Evolutionary conservation across 2,888 invertebrate species (phyloP), one percentile per base, ranked within the genome.

Genomic region (Lagria hirta): DNA sequence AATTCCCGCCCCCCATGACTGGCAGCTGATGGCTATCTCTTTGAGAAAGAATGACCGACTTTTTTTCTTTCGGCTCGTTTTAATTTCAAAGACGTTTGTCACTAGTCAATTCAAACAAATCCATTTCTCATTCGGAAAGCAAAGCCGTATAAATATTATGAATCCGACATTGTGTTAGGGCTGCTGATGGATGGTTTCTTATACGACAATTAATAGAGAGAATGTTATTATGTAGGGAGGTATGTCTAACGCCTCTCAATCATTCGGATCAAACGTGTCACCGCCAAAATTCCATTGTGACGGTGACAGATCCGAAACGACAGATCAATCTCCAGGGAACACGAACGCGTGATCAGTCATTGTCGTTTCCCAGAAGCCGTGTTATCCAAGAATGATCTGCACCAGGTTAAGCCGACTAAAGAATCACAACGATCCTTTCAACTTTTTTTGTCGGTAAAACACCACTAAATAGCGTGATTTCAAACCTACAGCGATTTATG

Each of bases 141-240:
- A 52, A 52, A 49, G 60, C 57, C 54, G 56, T 66, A 66, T 63
- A 67, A 67, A 67, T 66, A 67, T 67, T 67, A 58, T 65, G 67
- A 65, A 62, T 48, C 51, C 43, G 43, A 47, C 51, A 38, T 50
- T 46, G 43, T 53, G 46, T 49, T 45, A 59, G 55, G 44, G 53
- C 50, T 48, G 43, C 59, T 64, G 65, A 64, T 64, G 58, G 64
- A 65, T 65, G 59, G 58, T 28, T 44, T 49, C 43, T 45, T 49
- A 42, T 47, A 45, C 35, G 45, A 43, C 52, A 52, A 55, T 58
- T 54, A 58, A 58, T 58, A 57, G 55, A 54, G 55, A 48, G 40
- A 21, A 37, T 20, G 26, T 45, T 37, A 49, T 54, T 49, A 45
- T 53, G 34, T n/a, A n/a, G 27, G 36, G 32, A 28, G 46, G 41